Base-by-base conservation (phyloP, 2,797 vertebrate genomes). In the Myotis myotis region DNA sequence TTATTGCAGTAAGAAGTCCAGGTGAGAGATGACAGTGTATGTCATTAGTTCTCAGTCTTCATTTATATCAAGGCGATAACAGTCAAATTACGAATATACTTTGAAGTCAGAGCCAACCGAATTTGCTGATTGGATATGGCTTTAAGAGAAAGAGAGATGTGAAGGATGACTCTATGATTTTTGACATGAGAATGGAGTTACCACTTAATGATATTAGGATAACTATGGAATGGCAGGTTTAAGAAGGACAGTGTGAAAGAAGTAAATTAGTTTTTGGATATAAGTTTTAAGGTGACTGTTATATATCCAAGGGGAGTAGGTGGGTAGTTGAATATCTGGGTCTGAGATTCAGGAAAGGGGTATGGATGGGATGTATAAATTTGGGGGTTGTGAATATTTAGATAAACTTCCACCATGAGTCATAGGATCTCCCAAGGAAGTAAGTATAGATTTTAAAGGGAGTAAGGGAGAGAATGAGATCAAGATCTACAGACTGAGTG, bases 131-230 rank as follows among this genome's bases (percentile, higher is more conserved):
- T 91, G 38, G 5, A 38, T 64, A 87, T 60, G 33, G 6, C 71
- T 93, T 76, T 85, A 87, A 94, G 71, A 83, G 38, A 87, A 95
- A 81, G 78, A 53, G 20, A 78, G 19, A 80, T 70, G 20, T 81
- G 62, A 92, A 87, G n/a, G 33, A 33, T 76, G 71, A 83, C 60
- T 90, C 2, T 87, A 33, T 89, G 79, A 80, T 87, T 89, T 96
- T 36, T 41, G 19, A 15, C 53, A 57, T 79, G 51, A 95, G 80
- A 92, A 89, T 84, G 41, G 57, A 93, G 33, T 81, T 92, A 71
- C 36, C 23, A 64, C 13, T 89, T 87, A 53, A 72, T 79, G 44
- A 92, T 70, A 76, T 92, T 51, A 94, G 57, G 57, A 75, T 88
- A 85, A 55, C 70, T 76, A 81, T 20, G 38, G 41, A 74, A 76